Conservation (phyloP, 2,888 invertebrate genomes). For the Troilus luridus region DNA sequence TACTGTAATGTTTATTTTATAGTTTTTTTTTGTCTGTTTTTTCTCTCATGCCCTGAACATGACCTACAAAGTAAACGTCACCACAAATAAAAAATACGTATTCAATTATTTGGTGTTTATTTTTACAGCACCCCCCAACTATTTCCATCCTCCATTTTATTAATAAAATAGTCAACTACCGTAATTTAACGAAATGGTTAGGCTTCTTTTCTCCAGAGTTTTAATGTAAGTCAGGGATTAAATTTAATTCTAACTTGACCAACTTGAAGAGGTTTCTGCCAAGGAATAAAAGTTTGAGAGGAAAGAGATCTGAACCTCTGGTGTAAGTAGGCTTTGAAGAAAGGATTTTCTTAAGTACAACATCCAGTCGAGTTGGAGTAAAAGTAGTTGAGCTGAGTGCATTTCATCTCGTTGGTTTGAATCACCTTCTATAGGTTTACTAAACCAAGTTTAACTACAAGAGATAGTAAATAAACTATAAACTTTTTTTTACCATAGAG, state of each 20-base stretch:
- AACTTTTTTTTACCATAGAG: too few relatives aligned
- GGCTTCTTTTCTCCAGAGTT: neutral
- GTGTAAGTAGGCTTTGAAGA: neutral
- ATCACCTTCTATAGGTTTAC: neutral
- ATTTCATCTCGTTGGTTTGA: neutral
- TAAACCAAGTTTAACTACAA: neutral
- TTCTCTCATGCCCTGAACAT: too few relatives aligned
- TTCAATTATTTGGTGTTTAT: too few relatives aligned
- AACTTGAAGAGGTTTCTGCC: neutral
- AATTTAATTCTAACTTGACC: neutral
- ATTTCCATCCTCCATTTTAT: too few relatives aligned
- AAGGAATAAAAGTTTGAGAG: neutral
- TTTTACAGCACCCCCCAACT: too few relatives aligned
- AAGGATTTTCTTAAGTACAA: constrained; percentile 19
- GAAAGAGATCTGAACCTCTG: neutral
- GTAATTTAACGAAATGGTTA: too few relatives aligned
- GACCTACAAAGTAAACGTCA: too few relatives aligned
- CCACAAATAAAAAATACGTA: too few relatives aligned
- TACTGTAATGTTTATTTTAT: too few relatives aligned
- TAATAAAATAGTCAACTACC: too few relatives aligned
- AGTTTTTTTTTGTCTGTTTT: too few relatives aligned
- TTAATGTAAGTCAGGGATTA: neutral
- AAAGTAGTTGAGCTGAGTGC: neutral
- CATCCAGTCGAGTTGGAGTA: neutral
- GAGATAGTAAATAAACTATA: too few relatives aligned